Evolutionary conservation across 2,797 vertebrate species (phyloP).

Genomic region (Enteromius afrohamiltoni): DNA sequence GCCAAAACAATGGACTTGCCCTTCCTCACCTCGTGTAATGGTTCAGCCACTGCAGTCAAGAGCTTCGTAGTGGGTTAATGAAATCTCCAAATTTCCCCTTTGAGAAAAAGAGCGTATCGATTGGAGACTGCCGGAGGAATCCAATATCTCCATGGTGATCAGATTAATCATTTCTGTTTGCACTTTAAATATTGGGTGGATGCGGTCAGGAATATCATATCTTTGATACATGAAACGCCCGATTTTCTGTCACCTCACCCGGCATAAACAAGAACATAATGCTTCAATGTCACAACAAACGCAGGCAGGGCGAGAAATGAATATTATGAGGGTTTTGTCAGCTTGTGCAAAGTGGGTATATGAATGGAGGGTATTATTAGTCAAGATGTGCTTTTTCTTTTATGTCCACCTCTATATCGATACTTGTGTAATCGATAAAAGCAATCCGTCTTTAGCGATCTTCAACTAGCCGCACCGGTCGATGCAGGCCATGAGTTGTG

Average conservation of each 20-base stretch:
- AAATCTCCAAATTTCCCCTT: constrained; percentile 76
- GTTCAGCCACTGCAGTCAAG: constrained; percentile 74
- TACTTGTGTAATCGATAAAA: constrained; percentile 68
- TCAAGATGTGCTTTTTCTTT: constrained; percentile 67
- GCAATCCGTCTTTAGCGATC: constrained; percentile 60
- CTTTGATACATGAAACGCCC: constrained; percentile 57
- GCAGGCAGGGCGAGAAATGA: constrained; percentile 56
- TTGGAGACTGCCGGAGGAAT: constrained; percentile 74
- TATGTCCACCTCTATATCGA: constrained; percentile 61
- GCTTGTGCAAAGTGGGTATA: constrained; percentile 51
- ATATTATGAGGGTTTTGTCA: constrained; percentile 59
- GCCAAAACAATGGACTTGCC: constrained; percentile 74
- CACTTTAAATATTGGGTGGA: constrained; percentile 72
- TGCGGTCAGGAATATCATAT: constrained; percentile 69
- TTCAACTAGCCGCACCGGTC: constrained; percentile 39
- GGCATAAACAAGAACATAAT: constrained; percentile 70
- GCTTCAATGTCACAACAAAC: constrained; percentile 68
- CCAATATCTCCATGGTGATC: constrained; percentile 75
- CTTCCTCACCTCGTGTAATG: constrained; percentile 76
- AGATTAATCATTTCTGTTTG: constrained; percentile 75
- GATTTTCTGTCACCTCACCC: constrained; percentile 61
- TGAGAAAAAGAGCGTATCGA: constrained; percentile 75
- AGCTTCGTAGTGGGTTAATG: constrained; percentile 81
- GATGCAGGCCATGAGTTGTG: constrained; percentile 15
- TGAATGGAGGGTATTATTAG: constrained; percentile 51